A percentile compares a stretch with the other conserved stretches of the same genome.
Conservation (phyloP, 2,888 invertebrate species). For the Mylabris sibirica region DNA sequence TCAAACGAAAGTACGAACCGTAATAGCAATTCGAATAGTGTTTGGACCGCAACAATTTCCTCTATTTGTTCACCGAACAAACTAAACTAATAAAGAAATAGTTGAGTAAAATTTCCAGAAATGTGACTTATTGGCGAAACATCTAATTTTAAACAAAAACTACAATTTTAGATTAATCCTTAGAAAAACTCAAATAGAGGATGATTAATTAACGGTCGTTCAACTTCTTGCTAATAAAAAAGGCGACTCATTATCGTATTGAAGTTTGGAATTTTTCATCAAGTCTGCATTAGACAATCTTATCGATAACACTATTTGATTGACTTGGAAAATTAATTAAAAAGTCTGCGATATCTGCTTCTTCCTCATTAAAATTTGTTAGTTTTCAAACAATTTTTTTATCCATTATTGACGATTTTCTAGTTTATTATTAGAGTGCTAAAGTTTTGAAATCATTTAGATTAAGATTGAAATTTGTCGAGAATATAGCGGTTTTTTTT, state of each 20-base stretch:
- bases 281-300: neutral
- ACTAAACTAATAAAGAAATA: neutral
- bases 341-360: neutral
- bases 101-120: neutral
- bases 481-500: neutral
- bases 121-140: neutral
- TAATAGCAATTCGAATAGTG: neutral
- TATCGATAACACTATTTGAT: neutral
- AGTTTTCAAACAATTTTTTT: too few relatives aligned
- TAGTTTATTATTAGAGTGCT: too few relatives aligned
- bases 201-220: neutral
- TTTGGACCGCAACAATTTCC: neutral
- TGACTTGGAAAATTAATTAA: constrained; percentile 2
- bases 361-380: neutral
- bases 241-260: neutral
- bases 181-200: neutral
- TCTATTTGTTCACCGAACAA: neutral
- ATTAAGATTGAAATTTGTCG: neutral
- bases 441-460: too few relatives aligned
- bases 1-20: neutral
- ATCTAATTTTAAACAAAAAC: neutral
- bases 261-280: neutral
- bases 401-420: too few relatives aligned
- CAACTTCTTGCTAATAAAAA: neutral
- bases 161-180: too few relatives aligned